Evolutionary conservation across 2,888 invertebrate species (phyloP), one percentile per base, ranked within the genome.

Genomic region (Boloria euphrosyne): DNA sequence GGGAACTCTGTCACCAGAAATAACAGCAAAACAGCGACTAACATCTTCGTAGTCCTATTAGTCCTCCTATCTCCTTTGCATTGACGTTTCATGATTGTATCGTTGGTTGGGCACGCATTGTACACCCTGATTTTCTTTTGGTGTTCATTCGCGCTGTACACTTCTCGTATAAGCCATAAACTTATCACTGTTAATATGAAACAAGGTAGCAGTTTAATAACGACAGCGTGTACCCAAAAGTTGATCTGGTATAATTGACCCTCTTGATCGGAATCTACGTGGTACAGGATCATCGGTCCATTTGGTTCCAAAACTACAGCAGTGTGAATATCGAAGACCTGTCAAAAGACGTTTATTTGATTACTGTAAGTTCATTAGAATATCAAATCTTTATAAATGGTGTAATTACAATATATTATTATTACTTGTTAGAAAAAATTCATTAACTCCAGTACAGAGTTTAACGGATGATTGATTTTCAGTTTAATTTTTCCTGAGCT

Each of bases 1-100:
- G 98, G 98, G 66, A 98, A 93, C 82, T 98, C 98, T 0, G 98
- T 98, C 14, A 97, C 93, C 0, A 98, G 93, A 80, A 98, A 98
- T 0, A 98, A 92, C 2, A 97, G 88, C 0, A 98, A 92, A 0
- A 98, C 97, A 0, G 97, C 98, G 2, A 98, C 94, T 22, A 98
- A 88, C 95, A 98, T 97, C 82, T 95, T 95, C 0, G 98, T 98
- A 0, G 98, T 98, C 72, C 98, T 93, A 81, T 98, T 97, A 14
- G 87, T 89, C 73, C 90, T 75, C 73, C 84, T 86, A 47, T 91
- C 90, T 1, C 87, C 87, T 76, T 91, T 91, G 67, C 80, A 86
- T 55, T 90, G 90, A 0, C 90, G 80, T 70, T 89, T 89, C 1
- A 80, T 73, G 16, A 82, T 83, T 74, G 89, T 90, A 57, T 83